A percentile compares a stretch with the other conserved stretches of the same genome.
Evolutionary conservation across 2,888 invertebrate species (phyloP).

Genomic region (Ecdyonurus torrentis): DNA sequence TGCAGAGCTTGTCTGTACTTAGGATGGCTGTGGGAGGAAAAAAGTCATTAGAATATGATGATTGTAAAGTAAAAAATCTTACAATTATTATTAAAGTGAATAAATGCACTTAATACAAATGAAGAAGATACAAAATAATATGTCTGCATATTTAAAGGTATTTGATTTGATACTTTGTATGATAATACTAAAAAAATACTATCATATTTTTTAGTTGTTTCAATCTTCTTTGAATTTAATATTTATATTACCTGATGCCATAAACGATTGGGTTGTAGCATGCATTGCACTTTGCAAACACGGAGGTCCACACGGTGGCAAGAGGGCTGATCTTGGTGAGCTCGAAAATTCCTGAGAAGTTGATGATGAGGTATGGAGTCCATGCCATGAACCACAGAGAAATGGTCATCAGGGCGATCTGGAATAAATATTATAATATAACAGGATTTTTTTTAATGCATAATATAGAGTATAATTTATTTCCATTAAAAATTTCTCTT

Average conservation of each 20-base stretch:
- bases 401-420: conserved; percentile 27
- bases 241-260: conserved; percentile 16
- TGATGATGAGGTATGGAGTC: conserved; percentile 20
- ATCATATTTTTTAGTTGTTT: background rate
- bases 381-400: conserved; percentile 27
- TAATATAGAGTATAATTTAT: no score
- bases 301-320: conserved; percentile 23
- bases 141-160: no score
- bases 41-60: background rate
- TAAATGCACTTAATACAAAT: no score
- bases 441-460: no score
- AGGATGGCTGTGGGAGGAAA: conserved; percentile 14
- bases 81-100: no score
- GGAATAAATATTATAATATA: background rate
- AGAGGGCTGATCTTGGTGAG: conserved; percentile 19
- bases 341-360: conserved; percentile 19
- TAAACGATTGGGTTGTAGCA: conserved; percentile 23
- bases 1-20: conserved; percentile 20
- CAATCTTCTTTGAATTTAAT: background rate
- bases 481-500: no score
- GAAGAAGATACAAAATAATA: no score
- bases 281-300: conserved; percentile 29
- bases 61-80: no score
- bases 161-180: background rate
- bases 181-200: background rate